Percentiles rank a stretch among this genome's conserved stretches.
Evolutionary conservation across 2,113 vertebrate genomes (phyloP).

Genomic region (Neomonachus schauinslandi): DNA sequence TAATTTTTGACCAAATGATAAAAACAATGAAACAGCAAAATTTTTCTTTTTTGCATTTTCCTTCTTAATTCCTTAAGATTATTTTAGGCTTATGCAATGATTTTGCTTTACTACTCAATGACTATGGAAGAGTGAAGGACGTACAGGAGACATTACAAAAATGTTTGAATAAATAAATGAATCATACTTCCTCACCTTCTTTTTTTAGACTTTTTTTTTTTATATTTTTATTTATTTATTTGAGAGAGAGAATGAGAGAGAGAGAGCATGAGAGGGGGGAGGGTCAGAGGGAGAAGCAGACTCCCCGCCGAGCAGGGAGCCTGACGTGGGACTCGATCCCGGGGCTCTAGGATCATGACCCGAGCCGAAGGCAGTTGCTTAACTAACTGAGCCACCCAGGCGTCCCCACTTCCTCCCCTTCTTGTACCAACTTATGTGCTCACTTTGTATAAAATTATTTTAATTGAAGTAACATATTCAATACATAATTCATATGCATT

Average conservation of each 20-base stretch:
- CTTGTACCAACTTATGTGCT: neutral
- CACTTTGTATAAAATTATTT: neutral
- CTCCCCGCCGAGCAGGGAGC: too few species aligned
- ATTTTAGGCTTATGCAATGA: constrained; percentile 8
- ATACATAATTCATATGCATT: neutral
- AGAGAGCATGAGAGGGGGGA: too few species aligned
- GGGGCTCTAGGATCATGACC: too few species aligned
- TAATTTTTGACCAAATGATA: constrained; percentile 11
- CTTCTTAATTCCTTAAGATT: constrained; percentile 36
- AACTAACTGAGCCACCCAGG: too few species aligned
- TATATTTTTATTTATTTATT: too few species aligned
- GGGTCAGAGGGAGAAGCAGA: too few species aligned
- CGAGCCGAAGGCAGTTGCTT: too few species aligned
- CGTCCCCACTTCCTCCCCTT: neutral
- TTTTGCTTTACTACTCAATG: neutral
- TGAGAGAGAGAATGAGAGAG: too few species aligned
- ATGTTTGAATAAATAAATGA: neutral
- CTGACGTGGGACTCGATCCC: too few species aligned
- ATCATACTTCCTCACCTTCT: neutral
- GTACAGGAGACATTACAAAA: neutral
- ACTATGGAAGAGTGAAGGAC: neutral
- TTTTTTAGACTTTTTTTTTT: too few species aligned
- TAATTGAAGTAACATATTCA: neutral
- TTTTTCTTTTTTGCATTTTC: neutral
- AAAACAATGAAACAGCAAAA: neutral